phyloP scores from a whole-genome alignment of 2,888 invertebrate genomes.

The Orthosia cruda region DNA sequence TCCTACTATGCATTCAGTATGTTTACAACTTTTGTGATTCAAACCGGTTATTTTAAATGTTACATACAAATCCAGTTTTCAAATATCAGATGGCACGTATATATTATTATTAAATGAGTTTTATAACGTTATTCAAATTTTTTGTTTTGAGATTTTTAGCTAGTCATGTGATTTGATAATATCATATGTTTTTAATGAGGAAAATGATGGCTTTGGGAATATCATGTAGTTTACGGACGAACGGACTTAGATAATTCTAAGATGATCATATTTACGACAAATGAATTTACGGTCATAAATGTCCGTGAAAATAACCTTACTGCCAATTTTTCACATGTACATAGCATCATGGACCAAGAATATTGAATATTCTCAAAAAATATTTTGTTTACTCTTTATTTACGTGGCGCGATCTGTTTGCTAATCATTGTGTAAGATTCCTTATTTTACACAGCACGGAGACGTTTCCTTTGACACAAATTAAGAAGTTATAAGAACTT shows the following conservation, averaged over 20 bases:
- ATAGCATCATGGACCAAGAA: too few relatives aligned
- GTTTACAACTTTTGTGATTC: conserved; percentile 9
- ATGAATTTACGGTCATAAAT: background rate
- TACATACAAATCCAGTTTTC: conserved; percentile 32
- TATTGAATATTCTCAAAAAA: too few relatives aligned
- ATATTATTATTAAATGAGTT: conserved; percentile 7
- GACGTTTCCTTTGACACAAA: too few relatives aligned
- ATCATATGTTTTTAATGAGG: conserved; percentile 32
- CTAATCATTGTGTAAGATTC: too few relatives aligned
- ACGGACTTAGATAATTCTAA: background rate
- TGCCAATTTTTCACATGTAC: too few relatives aligned
- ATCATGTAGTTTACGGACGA: background rate
- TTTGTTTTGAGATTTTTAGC: conserved; percentile 4
- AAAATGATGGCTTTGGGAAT: conserved; percentile 17
- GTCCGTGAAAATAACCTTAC: too few relatives aligned
- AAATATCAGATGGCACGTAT: conserved; percentile 34
- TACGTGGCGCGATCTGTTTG: too few relatives aligned
- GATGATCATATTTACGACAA: background rate
- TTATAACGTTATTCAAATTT: background rate
- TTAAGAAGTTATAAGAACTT: too few relatives aligned
- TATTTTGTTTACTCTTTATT: too few relatives aligned
- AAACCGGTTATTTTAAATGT: conserved; percentile 38
- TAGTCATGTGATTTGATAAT: conserved; percentile 15
- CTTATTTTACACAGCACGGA: too few relatives aligned
- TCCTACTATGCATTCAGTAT: background rate